A percentile compares a stretch with the other conserved stretches of the same genome.
Evolutionary conservation across 2,888 invertebrate genomes (phyloP).

Genomic region (Tachystola acroxantha): DNA sequence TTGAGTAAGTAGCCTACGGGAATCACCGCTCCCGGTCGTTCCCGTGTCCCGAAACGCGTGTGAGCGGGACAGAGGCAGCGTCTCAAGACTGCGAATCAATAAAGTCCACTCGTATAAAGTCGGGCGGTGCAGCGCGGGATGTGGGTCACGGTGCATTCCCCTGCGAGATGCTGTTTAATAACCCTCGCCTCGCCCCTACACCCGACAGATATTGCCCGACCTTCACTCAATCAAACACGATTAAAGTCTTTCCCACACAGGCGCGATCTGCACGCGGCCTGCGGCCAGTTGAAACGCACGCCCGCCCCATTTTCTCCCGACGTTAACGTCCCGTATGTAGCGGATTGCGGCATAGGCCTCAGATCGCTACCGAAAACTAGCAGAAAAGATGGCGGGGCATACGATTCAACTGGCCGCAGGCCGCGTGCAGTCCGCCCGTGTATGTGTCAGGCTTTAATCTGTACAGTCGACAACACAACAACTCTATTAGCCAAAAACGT

Average conservation of each 20-base stretch:
- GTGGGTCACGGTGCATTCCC: slow-evolving; percentile 73
- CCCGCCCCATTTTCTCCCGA: too few species aligned
- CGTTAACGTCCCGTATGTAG: too few species aligned
- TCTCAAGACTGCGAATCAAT: slow-evolving; percentile 80
- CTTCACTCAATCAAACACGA: slow-evolving; percentile 34
- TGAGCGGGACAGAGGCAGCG: slow-evolving; percentile 55
- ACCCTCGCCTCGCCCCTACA: slow-evolving; percentile 39
- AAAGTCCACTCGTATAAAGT: slow-evolving; percentile 75
- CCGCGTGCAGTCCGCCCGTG: too few species aligned
- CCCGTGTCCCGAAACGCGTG: slow-evolving; percentile 24
- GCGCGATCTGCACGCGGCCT: too few species aligned
- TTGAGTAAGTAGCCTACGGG: slow-evolving; percentile 68
- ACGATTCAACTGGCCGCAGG: too few species aligned
- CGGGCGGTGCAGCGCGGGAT: slow-evolving; percentile 68
- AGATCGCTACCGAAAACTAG: not conserved
- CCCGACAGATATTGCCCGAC: slow-evolving; percentile 62
- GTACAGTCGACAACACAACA: too few species aligned
- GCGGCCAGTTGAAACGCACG: too few species aligned
- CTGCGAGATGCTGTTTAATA: slow-evolving; percentile 65
- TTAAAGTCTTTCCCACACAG: too few species aligned
- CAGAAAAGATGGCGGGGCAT: too few species aligned
- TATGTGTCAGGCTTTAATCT: too few species aligned
- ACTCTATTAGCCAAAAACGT: too few species aligned
- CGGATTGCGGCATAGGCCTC: too few species aligned
- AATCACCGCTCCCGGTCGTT: slow-evolving; percentile 31